Conservation (phyloP, 2,888 invertebrate genomes). For the Dione juno region DNA sequence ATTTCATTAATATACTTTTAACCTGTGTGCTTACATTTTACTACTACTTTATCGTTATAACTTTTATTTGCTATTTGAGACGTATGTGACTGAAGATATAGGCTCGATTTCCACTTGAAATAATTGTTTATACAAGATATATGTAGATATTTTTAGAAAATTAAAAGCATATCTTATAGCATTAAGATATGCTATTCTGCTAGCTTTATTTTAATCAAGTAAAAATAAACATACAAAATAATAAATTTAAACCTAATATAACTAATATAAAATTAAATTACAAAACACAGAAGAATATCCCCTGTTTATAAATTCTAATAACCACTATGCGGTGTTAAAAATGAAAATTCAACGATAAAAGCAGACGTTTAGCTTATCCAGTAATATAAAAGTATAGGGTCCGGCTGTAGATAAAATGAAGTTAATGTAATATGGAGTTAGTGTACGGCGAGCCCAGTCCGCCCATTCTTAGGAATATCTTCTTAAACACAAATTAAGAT, state of each 20-base stretch:
- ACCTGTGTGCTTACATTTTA: too few relatives aligned
- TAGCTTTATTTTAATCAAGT: background rate
- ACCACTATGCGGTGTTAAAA: constrained; percentile 1
- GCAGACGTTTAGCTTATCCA: constrained; percentile 31
- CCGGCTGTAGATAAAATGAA: constrained; percentile 46
- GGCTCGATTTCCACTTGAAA: too few relatives aligned
- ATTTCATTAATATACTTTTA: too few relatives aligned
- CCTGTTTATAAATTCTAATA: constrained; percentile 12
- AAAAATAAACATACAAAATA: background rate
- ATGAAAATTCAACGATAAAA: constrained; percentile 33
- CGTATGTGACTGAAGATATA: too few relatives aligned
- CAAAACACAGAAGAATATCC: background rate
- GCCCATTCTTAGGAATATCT: constrained; percentile 24
- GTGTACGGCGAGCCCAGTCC: constrained; percentile 29
- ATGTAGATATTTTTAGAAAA: too few relatives aligned
- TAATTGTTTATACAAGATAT: too few relatives aligned
- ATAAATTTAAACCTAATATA: background rate
- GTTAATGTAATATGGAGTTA: constrained; percentile 50
- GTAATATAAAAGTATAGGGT: constrained; percentile 40
- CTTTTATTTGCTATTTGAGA: too few relatives aligned
- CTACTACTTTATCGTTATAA: too few relatives aligned
- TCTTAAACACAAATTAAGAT: constrained; percentile 20
- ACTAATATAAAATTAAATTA: background rate
- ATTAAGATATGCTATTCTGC: too few relatives aligned
- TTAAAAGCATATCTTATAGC: too few relatives aligned